Base-by-base conservation (phyloP, 1,140 invertebrate species). In the Drosophila micromelanica region DNA sequence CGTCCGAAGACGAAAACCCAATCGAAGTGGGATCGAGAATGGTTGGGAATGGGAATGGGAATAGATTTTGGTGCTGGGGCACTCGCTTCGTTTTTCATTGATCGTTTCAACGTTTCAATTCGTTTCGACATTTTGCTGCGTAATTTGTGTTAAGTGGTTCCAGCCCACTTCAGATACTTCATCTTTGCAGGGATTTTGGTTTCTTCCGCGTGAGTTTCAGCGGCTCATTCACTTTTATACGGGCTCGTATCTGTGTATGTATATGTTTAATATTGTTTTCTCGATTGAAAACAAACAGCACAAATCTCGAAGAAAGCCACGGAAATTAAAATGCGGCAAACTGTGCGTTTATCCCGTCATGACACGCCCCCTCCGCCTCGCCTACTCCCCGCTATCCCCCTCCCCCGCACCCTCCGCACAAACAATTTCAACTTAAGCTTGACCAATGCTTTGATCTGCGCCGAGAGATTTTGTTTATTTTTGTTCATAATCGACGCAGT, bases 141-240 rank as follows among this genome's bases (percentile, higher is more conserved):
- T 91, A 91, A 91, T 91, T 85, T 85, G 89, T 90, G 90, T 91
- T 91, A 91, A 91, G 89, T 91, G 89, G 89, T 91, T 89, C 68
- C 84, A 82, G 72, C 89, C 89, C 80, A 78, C 80, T 87, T 90
- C 72, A 90, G 68, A 76, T 81, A 75, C 63, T 59, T 62, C 43
- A 43, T 59, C 32, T 43, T 57, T 49, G 40, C 42, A 42, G 55
- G 42, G 61, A 56, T 52, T 55, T 42, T 43, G 35, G 45, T 56
- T 9, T 57, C 67, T 70, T 70, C 57, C 63, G 20, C 61, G 27
- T 23, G 13, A 43, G 55, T 32, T 42, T 46, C 13, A 54, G 49
- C n/a, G 23, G 11, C 32, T 54, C 30, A 15, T 13, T 27, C 9
- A 12, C 23, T 13, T 12, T 52, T 17, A 37, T 45, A 17, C 15